Conservation (phyloP, 2,888 invertebrate species). For the Parnassius glacialis region DNA sequence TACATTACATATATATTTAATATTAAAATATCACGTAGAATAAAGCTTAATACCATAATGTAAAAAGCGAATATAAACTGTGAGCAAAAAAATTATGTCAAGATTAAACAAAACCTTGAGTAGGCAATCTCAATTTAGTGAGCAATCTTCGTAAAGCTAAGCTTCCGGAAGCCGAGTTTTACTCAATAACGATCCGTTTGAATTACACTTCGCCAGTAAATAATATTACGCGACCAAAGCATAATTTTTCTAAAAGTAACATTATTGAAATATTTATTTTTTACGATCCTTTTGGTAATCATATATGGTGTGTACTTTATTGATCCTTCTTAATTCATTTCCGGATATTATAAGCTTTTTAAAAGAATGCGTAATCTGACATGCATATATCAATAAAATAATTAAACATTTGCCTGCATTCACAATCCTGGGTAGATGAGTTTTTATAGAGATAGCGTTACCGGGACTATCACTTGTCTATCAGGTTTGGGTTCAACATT, state of each 20-base stretch:
- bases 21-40: no score
- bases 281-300: constrained; percentile 11
- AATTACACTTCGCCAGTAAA: constrained; percentile 22
- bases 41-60: no score
- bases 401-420: no score
- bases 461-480: no score
- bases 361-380: no score
- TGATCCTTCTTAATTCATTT: background rate
- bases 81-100: background rate
- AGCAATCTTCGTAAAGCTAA: constrained; percentile 17
- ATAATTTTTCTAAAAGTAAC: constrained; percentile 9
- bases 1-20: no score
- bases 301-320: constrained; percentile 11
- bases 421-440: no score
- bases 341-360: no score
- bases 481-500: no score
- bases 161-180: constrained; percentile 13
- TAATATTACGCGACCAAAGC: constrained; percentile 20
- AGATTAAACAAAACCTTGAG: constrained; percentile 2
- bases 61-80: no score
- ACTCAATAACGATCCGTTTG: constrained; percentile 24
- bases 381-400: no score
- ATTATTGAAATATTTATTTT: constrained; percentile 13
- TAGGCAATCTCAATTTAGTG: constrained; percentile 20
- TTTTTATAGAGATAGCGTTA: no score